Base-by-base conservation (phyloP, 1,140 invertebrate genomes). In the Protaetia brevitarsis region DNA sequence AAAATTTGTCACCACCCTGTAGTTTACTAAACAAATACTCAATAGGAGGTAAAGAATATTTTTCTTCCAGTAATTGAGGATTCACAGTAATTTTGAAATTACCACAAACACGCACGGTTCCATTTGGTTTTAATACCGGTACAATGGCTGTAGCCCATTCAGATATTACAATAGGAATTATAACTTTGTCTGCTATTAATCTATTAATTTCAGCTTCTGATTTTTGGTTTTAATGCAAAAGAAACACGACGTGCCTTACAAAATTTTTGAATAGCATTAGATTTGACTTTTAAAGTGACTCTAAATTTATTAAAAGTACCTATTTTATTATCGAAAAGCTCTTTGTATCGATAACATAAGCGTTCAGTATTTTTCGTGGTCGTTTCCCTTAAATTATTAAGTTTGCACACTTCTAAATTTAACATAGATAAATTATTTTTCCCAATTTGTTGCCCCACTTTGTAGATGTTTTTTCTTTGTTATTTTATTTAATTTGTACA, bases 101-200 rank as follows among this genome's bases (percentile, higher is more conserved):
- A 1, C 76, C 76, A 67, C 77, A 78, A 8, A 79, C 65, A 7
- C 76, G 65, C 10, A 81, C 71, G 13, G 28, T 65, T 37, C 72
- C 73, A 64, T 78, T 68, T 16, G 69, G 41, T 69, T 81, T 81
- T 4, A 74, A 56, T n/a, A 81, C 71, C 1, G 75, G 71, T 4
- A 81, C 79, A 16, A 75, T 67, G 0, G 79, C 79, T 29, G 77
- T 72, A 7, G 73, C 78, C 78, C 78, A 81, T 21, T 72, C 68
- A n/a, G 58, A 11, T 13, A 57, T 16, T 60, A 37, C 28, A n/a
- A 66, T 26, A 10, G 58, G 65, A 13, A 31, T 45, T 13, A 66
- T 7, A 2, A 66, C 29, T 11, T 56, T 57, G 11, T 66, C 19
- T 29, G 36, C 4, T 21, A 41, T 60, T 11, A 34, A 26, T 34